Base-by-base conservation (phyloP, 2,113 vertebrate species). In the Corythaeola cristata region DNA sequence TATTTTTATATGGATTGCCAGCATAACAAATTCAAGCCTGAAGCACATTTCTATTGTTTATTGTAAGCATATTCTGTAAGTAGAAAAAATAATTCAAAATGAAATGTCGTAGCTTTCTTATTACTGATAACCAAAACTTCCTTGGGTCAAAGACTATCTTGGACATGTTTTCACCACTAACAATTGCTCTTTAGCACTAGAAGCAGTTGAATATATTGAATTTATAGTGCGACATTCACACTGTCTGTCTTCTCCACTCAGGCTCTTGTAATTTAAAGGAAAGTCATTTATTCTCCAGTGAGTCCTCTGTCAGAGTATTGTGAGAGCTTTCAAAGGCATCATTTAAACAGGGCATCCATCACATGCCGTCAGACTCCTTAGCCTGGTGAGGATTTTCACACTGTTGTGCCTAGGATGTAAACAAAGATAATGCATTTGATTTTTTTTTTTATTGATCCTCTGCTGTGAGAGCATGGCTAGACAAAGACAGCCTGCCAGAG, bases 271-370 rank as follows among this genome's bases (percentile, higher is more conserved):
- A 98, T 97, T 96, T 98, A 97, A 97, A 97, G 90, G 88, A 97
- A 97, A 98, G 96, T 98, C 96, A 96, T 98, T 98, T 98, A 98
- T 97, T 98, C 97, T 98, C 98, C 60, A 94, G 96, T 97, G 98
- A 96, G 96, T 96, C 85, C 71, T 97, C 94, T 97, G 97, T 97
- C 95, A 97, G 96, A 83, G 85, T 77, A 82, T 83, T 97, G 94
- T 96, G 97, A 98, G 98, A 98, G 94, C 96, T 98, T 98, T 97
- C 94, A 96, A 97, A 98, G 96, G 93, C 78, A 71, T 98, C 97
- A 94, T 96, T 98, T 97, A 97, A 98, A 96, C 94, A 96, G 90
- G 44, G 87, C 96, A 98, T 98, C 97, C 85, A 97, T 98, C 97
- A 97, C 94, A 91, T 1, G 15, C 64, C 2, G 9, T 76, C 88